phyloP scores from a whole-genome alignment of 2,888 invertebrate species.

The Rotaria sp. region DNA sequence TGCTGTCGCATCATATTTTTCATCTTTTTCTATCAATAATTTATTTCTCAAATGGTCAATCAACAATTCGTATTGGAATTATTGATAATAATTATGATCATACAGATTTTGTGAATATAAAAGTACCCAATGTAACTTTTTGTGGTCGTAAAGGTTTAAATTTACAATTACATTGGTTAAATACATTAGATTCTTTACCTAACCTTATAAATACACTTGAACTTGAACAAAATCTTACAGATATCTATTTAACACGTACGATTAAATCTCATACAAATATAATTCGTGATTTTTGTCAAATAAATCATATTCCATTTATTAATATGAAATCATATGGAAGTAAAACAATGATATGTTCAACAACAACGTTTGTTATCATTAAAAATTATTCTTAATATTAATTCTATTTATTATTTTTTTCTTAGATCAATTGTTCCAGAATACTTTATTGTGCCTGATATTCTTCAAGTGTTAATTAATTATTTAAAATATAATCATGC shows the following conservation, averaged over 20 bases:
- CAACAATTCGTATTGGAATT: background rate
- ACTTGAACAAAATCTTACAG: background rate
- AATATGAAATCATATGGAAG: background rate
- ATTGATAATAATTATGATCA: background rate
- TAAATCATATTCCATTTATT: background rate
- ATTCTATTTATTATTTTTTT: background rate
- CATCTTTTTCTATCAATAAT: background rate
- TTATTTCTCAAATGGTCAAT: background rate
- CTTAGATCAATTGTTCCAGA: background rate
- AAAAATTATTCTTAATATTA: no score
- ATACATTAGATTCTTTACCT: background rate
- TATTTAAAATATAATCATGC: conserved; percentile 1
- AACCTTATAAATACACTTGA: background rate
- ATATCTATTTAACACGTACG: background rate
- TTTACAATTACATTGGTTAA: background rate
- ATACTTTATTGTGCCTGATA: background rate
- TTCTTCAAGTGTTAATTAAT: background rate
- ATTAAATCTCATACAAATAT: background rate
- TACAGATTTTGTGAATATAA: background rate
- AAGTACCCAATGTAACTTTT: background rate
- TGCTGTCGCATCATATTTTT: background rate
- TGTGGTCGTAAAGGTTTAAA: background rate
- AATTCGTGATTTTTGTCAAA: background rate
- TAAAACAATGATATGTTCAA: background rate
- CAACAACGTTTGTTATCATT: background rate